Percentiles rank a stretch among this genome's conserved stretches.
Evolutionary conservation across 2,797 vertebrate species (phyloP).

Genomic region (Dipus sagitta): DNA sequence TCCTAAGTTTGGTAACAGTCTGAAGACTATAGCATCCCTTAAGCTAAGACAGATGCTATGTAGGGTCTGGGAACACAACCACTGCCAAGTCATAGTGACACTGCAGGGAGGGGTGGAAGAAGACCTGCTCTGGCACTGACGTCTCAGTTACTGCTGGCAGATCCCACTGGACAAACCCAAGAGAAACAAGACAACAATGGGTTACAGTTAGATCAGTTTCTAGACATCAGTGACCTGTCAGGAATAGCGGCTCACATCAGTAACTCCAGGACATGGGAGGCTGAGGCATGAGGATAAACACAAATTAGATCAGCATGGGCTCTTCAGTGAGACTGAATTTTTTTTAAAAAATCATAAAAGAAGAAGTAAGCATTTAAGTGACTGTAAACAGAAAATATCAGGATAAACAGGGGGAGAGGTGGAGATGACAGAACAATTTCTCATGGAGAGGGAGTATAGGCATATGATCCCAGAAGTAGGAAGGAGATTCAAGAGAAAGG

Average conservation of each 20-base stretch:
- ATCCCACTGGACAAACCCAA: background rate
- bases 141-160: background rate
- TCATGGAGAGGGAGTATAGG: background rate
- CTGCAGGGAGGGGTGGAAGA: background rate
- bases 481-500: background rate
- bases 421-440: background rate
- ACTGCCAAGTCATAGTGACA: background rate
- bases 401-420: background rate
- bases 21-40: background rate
- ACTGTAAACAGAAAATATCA: background rate
- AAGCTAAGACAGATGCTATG: background rate
- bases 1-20: background rate
- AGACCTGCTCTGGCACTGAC: background rate
- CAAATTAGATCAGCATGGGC: too few relatives aligned
- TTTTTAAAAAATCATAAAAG: too few relatives aligned
- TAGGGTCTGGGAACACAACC: background rate
- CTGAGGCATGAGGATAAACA: too few relatives aligned
- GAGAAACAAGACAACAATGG: background rate
- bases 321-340: background rate
- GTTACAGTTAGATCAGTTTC: background rate
- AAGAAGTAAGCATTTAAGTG: background rate
- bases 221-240: background rate
- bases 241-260: too few relatives aligned
- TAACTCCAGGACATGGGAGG: background rate
- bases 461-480: background rate